These are phyloP conservation scores for Podocnemis expansa DNA, from an alignment of 2,113 vertebrate species.

Conservation along the genomic window DNA sequence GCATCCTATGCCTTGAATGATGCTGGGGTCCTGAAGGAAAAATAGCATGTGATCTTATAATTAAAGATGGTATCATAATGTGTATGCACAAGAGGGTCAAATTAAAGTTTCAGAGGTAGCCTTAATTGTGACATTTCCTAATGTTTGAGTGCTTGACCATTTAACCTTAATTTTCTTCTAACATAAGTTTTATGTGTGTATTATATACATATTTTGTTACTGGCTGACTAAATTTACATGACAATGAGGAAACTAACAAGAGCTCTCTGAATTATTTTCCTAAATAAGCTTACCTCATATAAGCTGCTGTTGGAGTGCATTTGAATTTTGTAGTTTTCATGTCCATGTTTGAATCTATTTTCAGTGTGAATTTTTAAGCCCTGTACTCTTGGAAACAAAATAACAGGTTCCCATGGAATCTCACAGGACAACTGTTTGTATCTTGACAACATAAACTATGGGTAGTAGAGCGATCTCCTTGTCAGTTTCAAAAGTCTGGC, in stretches of 20 bases:
- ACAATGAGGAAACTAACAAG: not conserved
- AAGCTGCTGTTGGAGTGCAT: not conserved
- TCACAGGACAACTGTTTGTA: not conserved
- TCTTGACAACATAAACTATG: not conserved
- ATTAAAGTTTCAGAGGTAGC: not conserved
- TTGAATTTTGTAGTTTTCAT: not conserved
- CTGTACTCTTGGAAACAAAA: constrained; percentile 9
- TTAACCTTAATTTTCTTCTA: not conserved
- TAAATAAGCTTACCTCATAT: not conserved
- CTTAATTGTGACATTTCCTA: not conserved
- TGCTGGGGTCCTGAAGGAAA: not conserved
- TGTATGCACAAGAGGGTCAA: not conserved
- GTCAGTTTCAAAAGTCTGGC: not conserved
- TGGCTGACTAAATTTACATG: not conserved
- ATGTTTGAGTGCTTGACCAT: not conserved
- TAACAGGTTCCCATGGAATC: constrained; percentile 26
- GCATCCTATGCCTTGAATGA: not conserved
- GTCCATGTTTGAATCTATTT: not conserved
- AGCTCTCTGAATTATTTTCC: not conserved
- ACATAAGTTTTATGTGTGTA: not conserved
- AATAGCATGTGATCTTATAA: not conserved
- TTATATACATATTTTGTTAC: not conserved
- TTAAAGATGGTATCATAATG: not conserved
- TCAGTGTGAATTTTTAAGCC: not conserved
- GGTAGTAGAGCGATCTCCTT: not conserved